Evolutionary conservation across 2,113 vertebrate genomes (phyloP).

Genomic region (Xenopus laevis): DNA sequence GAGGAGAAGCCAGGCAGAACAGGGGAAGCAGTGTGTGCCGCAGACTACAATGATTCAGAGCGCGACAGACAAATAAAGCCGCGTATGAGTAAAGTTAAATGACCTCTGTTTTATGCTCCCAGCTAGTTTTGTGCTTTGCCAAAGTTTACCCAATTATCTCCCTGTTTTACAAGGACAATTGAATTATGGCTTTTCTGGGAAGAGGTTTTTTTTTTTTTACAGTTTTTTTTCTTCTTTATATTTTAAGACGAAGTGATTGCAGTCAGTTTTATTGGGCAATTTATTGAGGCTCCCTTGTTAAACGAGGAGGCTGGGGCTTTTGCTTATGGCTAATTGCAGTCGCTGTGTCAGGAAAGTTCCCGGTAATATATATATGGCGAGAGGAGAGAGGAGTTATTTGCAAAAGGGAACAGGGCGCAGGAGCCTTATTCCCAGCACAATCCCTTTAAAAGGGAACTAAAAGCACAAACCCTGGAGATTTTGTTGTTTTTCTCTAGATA

Average conservation of each 20-base stretch:
- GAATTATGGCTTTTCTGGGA: slow-evolving; percentile 58
- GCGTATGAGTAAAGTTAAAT: slow-evolving; percentile 48
- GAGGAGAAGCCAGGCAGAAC: background rate
- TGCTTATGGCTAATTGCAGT: slow-evolving; percentile 22
- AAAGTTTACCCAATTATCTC: slow-evolving; percentile 58
- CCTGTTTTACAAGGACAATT: slow-evolving; percentile 55
- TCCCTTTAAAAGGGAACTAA: too few species aligned
- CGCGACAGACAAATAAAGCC: slow-evolving; percentile 17
- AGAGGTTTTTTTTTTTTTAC: slow-evolving; percentile 35
- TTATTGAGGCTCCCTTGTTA: slow-evolving; percentile 50
- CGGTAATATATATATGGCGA: background rate
- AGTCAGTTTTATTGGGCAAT: slow-evolving; percentile 51
- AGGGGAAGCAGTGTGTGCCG: background rate
- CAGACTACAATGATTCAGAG: slow-evolving; percentile 11
- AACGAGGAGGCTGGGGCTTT: background rate
- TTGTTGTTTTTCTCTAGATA: too few species aligned
- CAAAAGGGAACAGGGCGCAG: too few species aligned
- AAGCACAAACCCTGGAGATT: too few species aligned
- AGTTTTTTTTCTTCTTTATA: background rate
- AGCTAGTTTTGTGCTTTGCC: too few species aligned
- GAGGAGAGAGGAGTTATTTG: background rate
- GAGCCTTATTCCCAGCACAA: too few species aligned
- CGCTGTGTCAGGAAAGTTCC: background rate
- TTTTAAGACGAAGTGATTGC: slow-evolving; percentile 46
- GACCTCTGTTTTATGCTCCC: slow-evolving; percentile 31